phyloP scores from a whole-genome alignment of 1,140 invertebrate genomes.

The Euura lappo region DNA sequence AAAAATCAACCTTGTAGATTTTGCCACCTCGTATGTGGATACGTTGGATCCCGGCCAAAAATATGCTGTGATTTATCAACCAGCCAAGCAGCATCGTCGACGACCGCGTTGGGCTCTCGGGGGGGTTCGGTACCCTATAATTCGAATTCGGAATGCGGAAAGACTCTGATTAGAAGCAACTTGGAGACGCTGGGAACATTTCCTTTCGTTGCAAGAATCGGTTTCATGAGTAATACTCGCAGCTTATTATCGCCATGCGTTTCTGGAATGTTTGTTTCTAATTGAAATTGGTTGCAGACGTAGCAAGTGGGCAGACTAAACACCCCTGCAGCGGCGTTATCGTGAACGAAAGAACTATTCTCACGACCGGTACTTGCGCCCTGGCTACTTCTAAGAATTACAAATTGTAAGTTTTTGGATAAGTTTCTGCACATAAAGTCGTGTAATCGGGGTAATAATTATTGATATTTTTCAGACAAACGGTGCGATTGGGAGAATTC shows the following conservation, averaged over 20 bases:
- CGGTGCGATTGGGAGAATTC: slow-evolving; percentile 42
- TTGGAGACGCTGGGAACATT: slow-evolving; percentile 34
- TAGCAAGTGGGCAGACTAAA: slow-evolving; percentile 31
- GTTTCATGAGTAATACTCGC: slow-evolving; percentile 35
- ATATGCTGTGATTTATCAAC: slow-evolving; percentile 37
- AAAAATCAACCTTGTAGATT: slow-evolving; percentile 31
- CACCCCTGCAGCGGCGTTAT: slow-evolving; percentile 45
- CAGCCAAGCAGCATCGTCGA: background rate
- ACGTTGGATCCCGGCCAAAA: slow-evolving; percentile 32
- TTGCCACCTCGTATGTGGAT: slow-evolving; percentile 43
- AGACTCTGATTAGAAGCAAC: slow-evolving; percentile 32
- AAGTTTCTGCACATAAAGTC: background rate
- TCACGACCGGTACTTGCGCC: slow-evolving; percentile 46
- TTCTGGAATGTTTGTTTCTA: slow-evolving; percentile 8
- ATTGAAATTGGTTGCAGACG: slow-evolving; percentile 31
- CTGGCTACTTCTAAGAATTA: slow-evolving; percentile 36
- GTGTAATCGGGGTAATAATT: background rate
- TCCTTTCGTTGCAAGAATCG: slow-evolving; percentile 44
- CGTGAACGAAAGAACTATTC: slow-evolving; percentile 38
- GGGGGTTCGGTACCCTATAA: background rate
- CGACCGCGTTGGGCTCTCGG: background rate
- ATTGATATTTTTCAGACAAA: slow-evolving; percentile 29
- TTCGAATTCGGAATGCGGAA: slow-evolving; percentile 35
- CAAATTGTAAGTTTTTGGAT: slow-evolving; percentile 36
- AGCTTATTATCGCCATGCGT: background rate